Conservation (phyloP, 2,888 invertebrate genomes). For the Scelioninae gen. 1 region DNA sequence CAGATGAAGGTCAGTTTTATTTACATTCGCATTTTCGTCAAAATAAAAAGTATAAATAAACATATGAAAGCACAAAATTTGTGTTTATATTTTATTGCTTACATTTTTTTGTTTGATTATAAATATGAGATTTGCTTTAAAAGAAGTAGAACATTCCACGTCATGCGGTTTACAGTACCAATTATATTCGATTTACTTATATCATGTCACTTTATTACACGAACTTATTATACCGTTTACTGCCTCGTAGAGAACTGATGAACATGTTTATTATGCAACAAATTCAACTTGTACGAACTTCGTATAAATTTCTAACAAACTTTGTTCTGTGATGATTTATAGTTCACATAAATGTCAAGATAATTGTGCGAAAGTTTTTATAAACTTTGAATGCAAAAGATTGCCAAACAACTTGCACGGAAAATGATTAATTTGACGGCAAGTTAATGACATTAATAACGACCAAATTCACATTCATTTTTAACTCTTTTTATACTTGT, state of each 20-base stretch:
- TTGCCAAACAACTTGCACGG: slow-evolving; percentile 17
- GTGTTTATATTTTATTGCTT: too few species aligned
- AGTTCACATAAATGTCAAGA: slow-evolving; percentile 46
- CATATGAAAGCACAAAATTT: too few species aligned
- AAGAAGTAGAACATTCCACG: not conserved
- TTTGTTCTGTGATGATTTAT: slow-evolving; percentile 56
- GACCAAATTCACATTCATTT: slow-evolving; percentile 2
- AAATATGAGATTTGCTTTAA: too few species aligned
- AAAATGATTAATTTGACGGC: slow-evolving; percentile 39
- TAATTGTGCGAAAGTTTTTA: slow-evolving; percentile 47
- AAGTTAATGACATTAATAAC: slow-evolving; percentile 22
- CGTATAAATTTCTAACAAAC: slow-evolving; percentile 47
- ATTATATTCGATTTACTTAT: slow-evolving; percentile 34
- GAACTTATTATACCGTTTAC: not conserved
- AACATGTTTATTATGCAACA: slow-evolving; percentile 53
- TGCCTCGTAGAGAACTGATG: slow-evolving; percentile 2
- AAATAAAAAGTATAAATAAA: too few species aligned
- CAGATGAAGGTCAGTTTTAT: too few species aligned
- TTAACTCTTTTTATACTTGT: too few species aligned
- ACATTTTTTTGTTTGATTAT: too few species aligned
- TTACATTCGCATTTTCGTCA: too few species aligned
- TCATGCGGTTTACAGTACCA: slow-evolving; percentile 8
- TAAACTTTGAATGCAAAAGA: slow-evolving; percentile 19
- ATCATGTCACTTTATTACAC: slow-evolving; percentile 13
- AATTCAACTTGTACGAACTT: slow-evolving; percentile 46